Conservation (phyloP, 2,888 invertebrate genomes). For the Teleiodes luculella region DNA sequence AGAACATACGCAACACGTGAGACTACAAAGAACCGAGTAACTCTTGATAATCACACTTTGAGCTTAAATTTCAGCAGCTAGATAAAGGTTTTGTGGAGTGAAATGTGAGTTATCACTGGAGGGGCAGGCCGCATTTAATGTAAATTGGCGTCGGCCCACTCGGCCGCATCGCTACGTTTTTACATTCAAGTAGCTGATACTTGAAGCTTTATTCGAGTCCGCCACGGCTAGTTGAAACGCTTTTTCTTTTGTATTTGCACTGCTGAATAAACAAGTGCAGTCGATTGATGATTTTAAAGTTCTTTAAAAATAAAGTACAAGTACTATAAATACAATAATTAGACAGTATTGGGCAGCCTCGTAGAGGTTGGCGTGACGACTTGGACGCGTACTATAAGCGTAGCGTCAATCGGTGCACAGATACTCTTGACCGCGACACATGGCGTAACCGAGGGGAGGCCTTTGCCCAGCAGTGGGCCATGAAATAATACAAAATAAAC, state of each 20-base stretch:
- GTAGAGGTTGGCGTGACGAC: too few relatives aligned
- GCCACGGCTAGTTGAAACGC: slow-evolving; percentile 55
- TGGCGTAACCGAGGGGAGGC: too few relatives aligned
- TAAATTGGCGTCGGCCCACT: slow-evolving; percentile 63
- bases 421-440: too few relatives aligned
- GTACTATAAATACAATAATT: too few relatives aligned
- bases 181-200: slow-evolving; percentile 69
- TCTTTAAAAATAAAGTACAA: too few relatives aligned
- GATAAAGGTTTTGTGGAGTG: slow-evolving; percentile 42
- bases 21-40: not conserved
- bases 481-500: too few relatives aligned
- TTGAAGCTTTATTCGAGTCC: slow-evolving; percentile 63
- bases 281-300: slow-evolving; percentile 57
- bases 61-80: slow-evolving; percentile 32
- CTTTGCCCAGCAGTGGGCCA: too few relatives aligned
- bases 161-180: slow-evolving; percentile 63
- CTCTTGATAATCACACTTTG: not conserved
- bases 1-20: not conserved
- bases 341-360: too few relatives aligned
- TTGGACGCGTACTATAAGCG: too few relatives aligned
- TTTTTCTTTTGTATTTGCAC: slow-evolving; percentile 60
- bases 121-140: slow-evolving; percentile 70
- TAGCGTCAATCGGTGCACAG: too few relatives aligned
- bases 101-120: slow-evolving; percentile 65
- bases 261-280: slow-evolving; percentile 55